A percentile compares a stretch with the other conserved stretches of the same genome.
These are phyloP conservation scores for Phoenoteleia sp. DNA, from an alignment of 2,888 invertebrate genomes.

Conservation along the genomic window DNA sequence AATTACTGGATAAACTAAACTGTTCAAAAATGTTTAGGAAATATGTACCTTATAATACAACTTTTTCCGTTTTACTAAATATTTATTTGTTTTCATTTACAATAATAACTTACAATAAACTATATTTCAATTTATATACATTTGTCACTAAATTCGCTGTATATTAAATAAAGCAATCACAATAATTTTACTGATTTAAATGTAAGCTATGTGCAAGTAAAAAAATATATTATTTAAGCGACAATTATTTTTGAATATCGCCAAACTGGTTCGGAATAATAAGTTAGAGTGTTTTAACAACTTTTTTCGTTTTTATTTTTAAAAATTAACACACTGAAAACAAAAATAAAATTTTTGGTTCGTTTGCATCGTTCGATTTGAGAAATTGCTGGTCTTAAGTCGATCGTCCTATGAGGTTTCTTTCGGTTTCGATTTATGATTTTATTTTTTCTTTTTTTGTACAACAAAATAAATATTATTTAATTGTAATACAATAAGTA, in stretches of 20 bases:
- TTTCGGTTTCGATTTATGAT: conserved; percentile 35
- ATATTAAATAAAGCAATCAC: conserved; percentile 62
- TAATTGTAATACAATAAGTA: conserved; percentile 78
- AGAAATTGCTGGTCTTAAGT: conserved; percentile 29
- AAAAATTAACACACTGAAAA: conserved; percentile 21
- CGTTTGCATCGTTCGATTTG: conserved; percentile 42
- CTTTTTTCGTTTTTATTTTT: conserved; percentile 6
- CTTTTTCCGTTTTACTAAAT: neutral
- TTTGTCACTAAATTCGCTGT: conserved; percentile 39
- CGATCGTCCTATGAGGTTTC: conserved; percentile 43
- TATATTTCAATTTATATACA: conserved; percentile 55
- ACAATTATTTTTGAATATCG: conserved; percentile 47
- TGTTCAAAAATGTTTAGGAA: too few relatives aligned
- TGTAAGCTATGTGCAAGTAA: conserved; percentile 53
- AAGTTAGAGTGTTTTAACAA: conserved; percentile 10
- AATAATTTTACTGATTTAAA: conserved; percentile 46
- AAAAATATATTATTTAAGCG: conserved; percentile 70
- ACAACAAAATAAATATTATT: conserved; percentile 81
- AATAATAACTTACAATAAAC: conserved; percentile 40
- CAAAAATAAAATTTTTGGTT: neutral
- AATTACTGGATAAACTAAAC: too few relatives aligned
- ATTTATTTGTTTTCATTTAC: conserved; percentile 29
- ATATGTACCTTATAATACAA: too few relatives aligned
- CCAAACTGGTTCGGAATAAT: conserved; percentile 36
- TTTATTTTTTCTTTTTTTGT: conserved; percentile 60